These are phyloP conservation scores for Pegoplata infirma DNA, from an alignment of 2,888 invertebrate species.

Conservation along the genomic window DNA sequence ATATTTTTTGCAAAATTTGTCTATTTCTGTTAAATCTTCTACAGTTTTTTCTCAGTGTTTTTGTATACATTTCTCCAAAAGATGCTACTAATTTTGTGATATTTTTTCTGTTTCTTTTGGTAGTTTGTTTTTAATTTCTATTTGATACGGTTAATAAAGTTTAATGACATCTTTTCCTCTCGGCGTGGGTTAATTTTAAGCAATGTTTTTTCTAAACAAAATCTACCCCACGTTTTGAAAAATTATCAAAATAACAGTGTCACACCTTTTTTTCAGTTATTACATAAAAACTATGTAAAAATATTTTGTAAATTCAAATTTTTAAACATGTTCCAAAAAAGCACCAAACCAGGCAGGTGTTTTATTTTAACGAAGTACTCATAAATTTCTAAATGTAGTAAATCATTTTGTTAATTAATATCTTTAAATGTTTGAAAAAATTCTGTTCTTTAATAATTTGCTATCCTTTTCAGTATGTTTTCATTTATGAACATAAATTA, in stretches of 20 bases:
- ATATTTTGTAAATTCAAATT: conserved; percentile 3
- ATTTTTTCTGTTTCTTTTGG: neutral
- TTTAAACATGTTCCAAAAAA: conserved; percentile 24
- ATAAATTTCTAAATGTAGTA: conserved; percentile 6
- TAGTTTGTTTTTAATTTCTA: neutral
- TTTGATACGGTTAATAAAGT: conserved; percentile 53
- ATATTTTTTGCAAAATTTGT: no score
- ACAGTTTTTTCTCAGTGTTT: no score
- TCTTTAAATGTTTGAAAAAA: no score
- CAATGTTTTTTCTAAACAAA: neutral
- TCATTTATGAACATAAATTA: neutral
- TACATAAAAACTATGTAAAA: neutral
- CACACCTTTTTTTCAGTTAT: conserved; percentile 12
- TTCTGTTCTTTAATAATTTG: neutral
- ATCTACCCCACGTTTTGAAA: conserved; percentile 9
- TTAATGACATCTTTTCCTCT: conserved; percentile 26
- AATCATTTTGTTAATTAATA: conserved; percentile 52
- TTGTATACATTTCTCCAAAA: neutral
- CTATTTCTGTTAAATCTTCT: no score
- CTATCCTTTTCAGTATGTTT: neutral
- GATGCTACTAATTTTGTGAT: neutral
- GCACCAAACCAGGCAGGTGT: conserved; percentile 2
- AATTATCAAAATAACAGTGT: conserved; percentile 14
- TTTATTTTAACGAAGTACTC: neutral
- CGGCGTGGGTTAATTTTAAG: conserved; percentile 7